A percentile compares a stretch with the other conserved stretches of the same genome.
These are phyloP conservation scores for Vombatus ursinus DNA, from an alignment of 2,113 vertebrate genomes.

Conservation along the genomic window DNA sequence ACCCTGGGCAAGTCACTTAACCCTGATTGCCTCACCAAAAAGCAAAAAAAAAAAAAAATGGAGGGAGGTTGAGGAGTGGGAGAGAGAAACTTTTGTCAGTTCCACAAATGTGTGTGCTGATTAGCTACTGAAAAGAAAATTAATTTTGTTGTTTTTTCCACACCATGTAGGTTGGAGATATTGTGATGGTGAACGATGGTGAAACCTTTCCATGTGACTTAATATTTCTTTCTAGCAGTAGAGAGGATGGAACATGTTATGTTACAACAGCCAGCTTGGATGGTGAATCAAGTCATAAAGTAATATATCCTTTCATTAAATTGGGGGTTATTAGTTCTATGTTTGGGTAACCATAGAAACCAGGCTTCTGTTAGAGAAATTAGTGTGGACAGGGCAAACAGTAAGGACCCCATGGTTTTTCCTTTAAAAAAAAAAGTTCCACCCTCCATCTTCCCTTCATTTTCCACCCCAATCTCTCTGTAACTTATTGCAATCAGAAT, in stretches of 20 bases:
- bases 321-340: background rate
- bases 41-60: too few species aligned
- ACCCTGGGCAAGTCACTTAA: too few species aligned
- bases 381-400: too few species aligned
- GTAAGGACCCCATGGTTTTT: background rate
- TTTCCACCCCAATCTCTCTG: accelerated
- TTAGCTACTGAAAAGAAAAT: background rate
- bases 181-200: slow-evolving; percentile 94
- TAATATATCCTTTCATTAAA: slow-evolving; percentile 57
- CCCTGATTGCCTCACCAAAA: too few species aligned
- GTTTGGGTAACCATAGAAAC: background rate
- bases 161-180: slow-evolving; percentile 92
- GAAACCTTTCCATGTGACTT: slow-evolving; percentile 97
- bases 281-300: slow-evolving; percentile 98
- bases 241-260: slow-evolving; percentile 94
- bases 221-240: slow-evolving; percentile 94
- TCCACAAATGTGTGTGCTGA: accelerated
- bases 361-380: accelerated
- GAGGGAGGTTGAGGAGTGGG: background rate
- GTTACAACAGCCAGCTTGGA: slow-evolving; percentile 98
- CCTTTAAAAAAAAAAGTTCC: background rate
- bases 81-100: background rate
- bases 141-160: background rate
- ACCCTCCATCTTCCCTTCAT: background rate
- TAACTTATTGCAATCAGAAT: accelerated